phyloP scores from a whole-genome alignment of 2,113 vertebrate species.

The Nothocercus nigrocapillus region DNA sequence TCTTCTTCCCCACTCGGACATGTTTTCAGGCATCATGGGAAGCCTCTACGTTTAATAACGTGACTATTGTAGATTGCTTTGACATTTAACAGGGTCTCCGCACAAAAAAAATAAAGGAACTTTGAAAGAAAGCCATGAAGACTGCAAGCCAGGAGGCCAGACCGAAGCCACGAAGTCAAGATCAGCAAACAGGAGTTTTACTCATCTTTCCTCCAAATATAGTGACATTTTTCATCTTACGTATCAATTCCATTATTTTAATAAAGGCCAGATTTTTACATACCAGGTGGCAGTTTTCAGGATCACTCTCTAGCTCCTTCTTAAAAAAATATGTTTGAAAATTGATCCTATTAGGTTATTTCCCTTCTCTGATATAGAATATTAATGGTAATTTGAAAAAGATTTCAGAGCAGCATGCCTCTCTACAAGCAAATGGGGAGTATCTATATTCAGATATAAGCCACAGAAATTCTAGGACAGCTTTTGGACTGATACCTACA shows the following conservation, averaged over 20 bases:
- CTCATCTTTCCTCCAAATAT: background rate
- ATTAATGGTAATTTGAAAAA: constrained; percentile 6
- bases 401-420: background rate
- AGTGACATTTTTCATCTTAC: background rate
- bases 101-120: background rate
- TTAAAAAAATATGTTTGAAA: constrained; percentile 37
- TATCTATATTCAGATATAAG: background rate
- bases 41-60: fast-evolving
- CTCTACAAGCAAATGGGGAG: background rate
- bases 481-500: background rate
- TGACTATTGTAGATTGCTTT: background rate
- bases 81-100: background rate
- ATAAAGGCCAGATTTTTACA: constrained; percentile 19
- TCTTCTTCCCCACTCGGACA: background rate
- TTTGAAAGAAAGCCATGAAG: too few relatives aligned
- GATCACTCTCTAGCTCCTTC: background rate
- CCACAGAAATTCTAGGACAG: background rate
- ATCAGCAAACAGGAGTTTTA: background rate
- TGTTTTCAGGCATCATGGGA: background rate
- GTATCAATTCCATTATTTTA: background rate
- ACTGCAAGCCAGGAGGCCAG: background rate
- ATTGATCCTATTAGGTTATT: constrained; percentile 43
- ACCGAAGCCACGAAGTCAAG: background rate
- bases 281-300: background rate
- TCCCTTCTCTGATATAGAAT: constrained; percentile 31